Evolutionary conservation across 2,797 vertebrate species (phyloP).

Genomic region (Bryconaethiops microstoma): DNA sequence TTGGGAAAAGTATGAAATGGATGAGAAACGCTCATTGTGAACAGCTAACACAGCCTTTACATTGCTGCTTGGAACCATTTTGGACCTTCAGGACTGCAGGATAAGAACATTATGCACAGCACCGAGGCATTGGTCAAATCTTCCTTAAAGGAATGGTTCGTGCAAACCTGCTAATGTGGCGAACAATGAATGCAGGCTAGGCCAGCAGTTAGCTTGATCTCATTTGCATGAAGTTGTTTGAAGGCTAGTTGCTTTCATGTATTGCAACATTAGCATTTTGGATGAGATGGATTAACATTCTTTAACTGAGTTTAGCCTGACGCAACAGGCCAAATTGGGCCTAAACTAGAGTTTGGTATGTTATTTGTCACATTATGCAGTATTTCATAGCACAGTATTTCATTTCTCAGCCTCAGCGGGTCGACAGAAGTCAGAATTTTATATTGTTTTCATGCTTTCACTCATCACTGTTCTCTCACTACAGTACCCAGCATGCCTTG

Average conservation of each 20-base stretch:
- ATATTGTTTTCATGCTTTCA: too few species aligned
- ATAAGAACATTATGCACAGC: not conserved
- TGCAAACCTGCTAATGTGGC: not conserved
- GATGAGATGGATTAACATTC: not conserved
- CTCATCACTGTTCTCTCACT: too few species aligned
- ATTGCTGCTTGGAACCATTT: conserved; percentile 22
- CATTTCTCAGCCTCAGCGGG: too few species aligned
- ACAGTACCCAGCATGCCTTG: too few species aligned
- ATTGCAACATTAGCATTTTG: not conserved
- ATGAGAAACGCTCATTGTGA: conserved; percentile 38
- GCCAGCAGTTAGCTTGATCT: not conserved
- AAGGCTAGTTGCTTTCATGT: too few species aligned
- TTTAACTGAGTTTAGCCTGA: too few species aligned
- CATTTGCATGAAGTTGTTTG: not conserved
- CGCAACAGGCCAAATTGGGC: too few species aligned
- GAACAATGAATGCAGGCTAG: not conserved
- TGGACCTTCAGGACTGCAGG: not conserved
- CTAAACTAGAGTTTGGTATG: too few species aligned
- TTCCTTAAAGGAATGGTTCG: not conserved
- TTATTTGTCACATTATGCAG: not conserved
- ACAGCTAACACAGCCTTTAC: conserved; percentile 11
- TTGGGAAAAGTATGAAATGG: conserved; percentile 39
- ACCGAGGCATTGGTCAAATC: conserved; percentile 1
- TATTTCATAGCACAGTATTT: not conserved
- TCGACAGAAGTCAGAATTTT: too few species aligned